Evolutionary conservation across 2,113 vertebrate genomes (phyloP).

Genomic region (Eleginops maclovinus): DNA sequence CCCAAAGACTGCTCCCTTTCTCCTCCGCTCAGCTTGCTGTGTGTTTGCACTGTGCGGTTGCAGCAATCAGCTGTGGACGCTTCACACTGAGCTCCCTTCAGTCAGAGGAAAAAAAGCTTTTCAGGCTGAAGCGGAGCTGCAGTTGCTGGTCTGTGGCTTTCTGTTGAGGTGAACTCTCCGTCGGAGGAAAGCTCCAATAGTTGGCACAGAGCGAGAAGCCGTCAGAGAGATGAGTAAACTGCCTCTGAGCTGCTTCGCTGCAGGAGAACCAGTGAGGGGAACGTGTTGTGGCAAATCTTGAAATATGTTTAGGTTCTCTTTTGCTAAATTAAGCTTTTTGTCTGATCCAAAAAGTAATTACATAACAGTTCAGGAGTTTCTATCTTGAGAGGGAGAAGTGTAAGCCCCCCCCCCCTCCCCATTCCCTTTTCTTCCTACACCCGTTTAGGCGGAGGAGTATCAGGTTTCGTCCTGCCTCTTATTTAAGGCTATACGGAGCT

Average conservation of each 20-base stretch:
- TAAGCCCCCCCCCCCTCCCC: not conserved
- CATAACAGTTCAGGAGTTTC: conserved; percentile 18
- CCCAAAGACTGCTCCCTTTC: conserved; percentile 35
- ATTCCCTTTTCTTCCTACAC: not conserved
- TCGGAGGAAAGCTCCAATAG: not conserved
- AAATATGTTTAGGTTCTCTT: conserved; percentile 5
- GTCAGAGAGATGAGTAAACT: conserved; percentile 10
- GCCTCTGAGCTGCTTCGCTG: conserved; percentile 16
- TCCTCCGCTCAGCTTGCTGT: not conserved
- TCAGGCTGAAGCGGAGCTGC: not conserved
- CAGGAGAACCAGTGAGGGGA: not conserved
- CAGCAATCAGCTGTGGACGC: conserved; percentile 29
- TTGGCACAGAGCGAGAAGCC: not conserved
- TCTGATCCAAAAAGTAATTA: not conserved
- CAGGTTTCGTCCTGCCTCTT: conserved; percentile 70
- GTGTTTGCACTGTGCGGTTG: conserved; percentile 35
- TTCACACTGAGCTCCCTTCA: conserved; percentile 46
- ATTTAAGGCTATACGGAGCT: conserved; percentile 52
- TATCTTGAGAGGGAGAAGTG: conserved; percentile 10
- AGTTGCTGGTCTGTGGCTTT: not conserved
- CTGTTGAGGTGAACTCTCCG: not conserved
- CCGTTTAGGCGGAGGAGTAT: conserved; percentile 34
- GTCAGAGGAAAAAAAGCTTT: not conserved
- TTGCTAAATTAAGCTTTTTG: not conserved
- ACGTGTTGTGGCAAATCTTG: not conserved